Conservation (phyloP, 2,797 vertebrate species). For the Varecia variegata region DNA sequence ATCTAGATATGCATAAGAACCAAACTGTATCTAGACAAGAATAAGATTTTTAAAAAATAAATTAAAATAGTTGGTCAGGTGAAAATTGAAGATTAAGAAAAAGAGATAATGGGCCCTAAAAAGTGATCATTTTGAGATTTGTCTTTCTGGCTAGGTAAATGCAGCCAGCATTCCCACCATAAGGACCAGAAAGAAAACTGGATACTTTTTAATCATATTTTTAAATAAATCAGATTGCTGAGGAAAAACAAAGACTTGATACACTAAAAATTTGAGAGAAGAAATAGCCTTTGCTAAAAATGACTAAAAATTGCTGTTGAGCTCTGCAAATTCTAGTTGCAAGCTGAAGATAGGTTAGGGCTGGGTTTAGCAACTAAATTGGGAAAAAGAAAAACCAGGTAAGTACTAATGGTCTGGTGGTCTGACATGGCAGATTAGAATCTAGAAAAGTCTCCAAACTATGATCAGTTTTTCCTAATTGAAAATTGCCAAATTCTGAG, state of each 20-base stretch:
- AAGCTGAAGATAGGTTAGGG: background rate
- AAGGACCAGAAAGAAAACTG: background rate
- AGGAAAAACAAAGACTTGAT: background rate
- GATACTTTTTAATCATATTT: background rate
- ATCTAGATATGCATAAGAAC: background rate
- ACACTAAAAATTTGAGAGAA: background rate
- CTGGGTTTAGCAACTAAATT: background rate
- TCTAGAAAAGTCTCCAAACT: background rate
- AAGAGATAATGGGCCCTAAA: background rate
- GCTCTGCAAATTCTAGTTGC: background rate
- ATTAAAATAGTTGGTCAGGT: background rate
- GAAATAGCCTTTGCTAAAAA: background rate
- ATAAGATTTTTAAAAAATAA: background rate
- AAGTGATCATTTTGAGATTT: background rate
- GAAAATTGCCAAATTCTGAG: background rate
- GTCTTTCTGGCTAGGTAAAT: background rate
- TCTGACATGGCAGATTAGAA: background rate
- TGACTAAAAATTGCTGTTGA: background rate
- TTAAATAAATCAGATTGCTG: background rate
- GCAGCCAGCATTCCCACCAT: background rate
- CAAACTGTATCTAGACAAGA: background rate
- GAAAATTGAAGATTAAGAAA: background rate
- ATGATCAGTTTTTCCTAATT: background rate
- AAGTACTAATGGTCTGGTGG: background rate
- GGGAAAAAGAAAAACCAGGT: background rate